Conservation (phyloP, 1,140 invertebrate species). For the Ips typographus region DNA sequence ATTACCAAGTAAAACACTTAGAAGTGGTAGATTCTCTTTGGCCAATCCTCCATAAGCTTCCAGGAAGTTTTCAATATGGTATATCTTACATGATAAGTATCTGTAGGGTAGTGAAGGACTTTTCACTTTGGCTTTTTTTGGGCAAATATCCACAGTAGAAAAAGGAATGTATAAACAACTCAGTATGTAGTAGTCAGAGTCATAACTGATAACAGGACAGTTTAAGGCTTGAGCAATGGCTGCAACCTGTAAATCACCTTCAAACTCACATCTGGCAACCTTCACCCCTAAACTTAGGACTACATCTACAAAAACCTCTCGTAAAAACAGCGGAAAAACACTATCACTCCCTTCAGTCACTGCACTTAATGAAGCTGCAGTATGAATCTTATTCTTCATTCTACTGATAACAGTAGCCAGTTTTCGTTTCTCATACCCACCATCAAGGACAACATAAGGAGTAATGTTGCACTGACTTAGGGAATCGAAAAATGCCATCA, state of each 20-base stretch:
- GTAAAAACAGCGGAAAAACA: constrained; percentile 70
- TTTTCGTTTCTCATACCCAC: constrained; percentile 76
- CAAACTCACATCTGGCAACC: constrained; percentile 74
- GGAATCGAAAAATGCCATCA: constrained; percentile 70
- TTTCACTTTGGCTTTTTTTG: constrained; percentile 32
- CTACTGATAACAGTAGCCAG: constrained; percentile 67
- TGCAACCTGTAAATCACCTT: constrained; percentile 85
- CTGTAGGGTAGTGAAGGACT: constrained; percentile 43
- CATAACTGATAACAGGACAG: constrained; percentile 84
- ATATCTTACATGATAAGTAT: constrained; percentile 69
- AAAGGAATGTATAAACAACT: constrained; percentile 81
- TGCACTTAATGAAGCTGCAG: constrained; percentile 55
- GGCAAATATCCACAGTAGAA: constrained; percentile 55
- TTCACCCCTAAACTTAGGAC: constrained; percentile 65
- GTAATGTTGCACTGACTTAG: constrained; percentile 71
- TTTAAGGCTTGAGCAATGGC: constrained; percentile 71
- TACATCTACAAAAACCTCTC: constrained; percentile 71
- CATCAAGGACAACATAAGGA: constrained; percentile 82
- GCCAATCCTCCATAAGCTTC: constrained; percentile 64
- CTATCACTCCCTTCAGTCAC: constrained; percentile 53
- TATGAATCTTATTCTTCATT: constrained; percentile 62
- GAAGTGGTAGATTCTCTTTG: constrained; percentile 68
- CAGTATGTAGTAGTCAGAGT: constrained; percentile 91
- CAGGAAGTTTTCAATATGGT: constrained; percentile 68
- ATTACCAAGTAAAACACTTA: constrained; percentile 83